Percentiles rank a stretch among this genome's conserved stretches.
phyloP scores from a whole-genome alignment of 1,140 invertebrate genomes.

The Antheraea mylitta region DNA sequence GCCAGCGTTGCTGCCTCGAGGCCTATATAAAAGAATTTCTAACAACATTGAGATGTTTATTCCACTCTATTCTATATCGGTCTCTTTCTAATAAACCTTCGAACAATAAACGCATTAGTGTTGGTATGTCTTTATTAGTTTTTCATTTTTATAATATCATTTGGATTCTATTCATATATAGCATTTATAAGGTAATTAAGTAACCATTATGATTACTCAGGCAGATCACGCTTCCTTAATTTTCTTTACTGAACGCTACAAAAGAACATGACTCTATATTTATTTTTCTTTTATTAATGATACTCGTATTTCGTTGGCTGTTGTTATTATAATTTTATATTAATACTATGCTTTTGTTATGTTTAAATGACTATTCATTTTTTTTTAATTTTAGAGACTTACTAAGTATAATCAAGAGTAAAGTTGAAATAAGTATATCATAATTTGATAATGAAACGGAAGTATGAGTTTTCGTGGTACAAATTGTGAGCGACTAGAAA shows the following conservation, averaged over 20 bases:
- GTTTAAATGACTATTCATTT: too few species aligned
- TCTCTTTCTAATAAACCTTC: not conserved
- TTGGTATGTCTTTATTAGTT: not conserved
- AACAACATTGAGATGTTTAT: constrained; percentile 17
- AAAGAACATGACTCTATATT: not conserved
- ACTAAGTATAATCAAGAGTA: too few species aligned
- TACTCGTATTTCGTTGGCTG: not conserved
- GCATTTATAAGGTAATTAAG: not conserved
- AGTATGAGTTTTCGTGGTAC: not conserved
- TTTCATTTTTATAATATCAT: not conserved
- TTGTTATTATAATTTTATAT: not conserved
- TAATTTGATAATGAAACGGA: not conserved
- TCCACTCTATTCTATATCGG: constrained; percentile 16
- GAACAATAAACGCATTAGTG: not conserved
- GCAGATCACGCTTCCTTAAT: constrained; percentile 2
- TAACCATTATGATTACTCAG: not conserved
- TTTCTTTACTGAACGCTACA: not conserved
- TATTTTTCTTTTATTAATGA: constrained; percentile 1
- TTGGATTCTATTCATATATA: not conserved
- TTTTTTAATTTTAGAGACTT: too few species aligned
- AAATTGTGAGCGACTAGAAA: not conserved
- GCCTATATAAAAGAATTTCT: constrained; percentile 30
- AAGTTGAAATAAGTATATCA: not conserved
- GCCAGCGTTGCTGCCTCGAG: constrained; percentile 17
- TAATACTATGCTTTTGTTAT: not conserved